phyloP scores from a whole-genome alignment of 2,797 vertebrate genomes.

The Chloroceryle inda region DNA sequence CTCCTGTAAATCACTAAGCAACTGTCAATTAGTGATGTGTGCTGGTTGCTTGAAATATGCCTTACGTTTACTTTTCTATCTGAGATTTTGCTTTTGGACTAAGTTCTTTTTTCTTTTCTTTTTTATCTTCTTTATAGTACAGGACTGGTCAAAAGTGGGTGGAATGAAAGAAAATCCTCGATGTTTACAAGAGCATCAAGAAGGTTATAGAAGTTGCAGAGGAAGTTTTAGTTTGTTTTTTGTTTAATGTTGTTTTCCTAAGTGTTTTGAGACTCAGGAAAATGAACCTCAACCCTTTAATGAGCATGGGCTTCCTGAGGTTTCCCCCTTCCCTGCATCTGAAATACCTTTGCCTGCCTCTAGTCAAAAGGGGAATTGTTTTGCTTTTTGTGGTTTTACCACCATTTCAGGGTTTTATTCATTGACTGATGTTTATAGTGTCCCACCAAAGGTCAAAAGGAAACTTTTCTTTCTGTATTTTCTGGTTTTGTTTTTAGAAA shows the following conservation, averaged over 20 bases:
- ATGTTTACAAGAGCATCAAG: conserved; percentile 5
- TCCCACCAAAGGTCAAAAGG: conserved; percentile 44
- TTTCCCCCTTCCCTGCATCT: conserved; percentile 38
- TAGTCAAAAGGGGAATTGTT: conserved; percentile 59
- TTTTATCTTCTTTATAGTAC: not conserved
- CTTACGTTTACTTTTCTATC: not conserved
- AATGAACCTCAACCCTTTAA: conserved; percentile 59
- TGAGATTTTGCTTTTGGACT: not conserved
- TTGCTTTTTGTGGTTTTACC: conserved; percentile 56
- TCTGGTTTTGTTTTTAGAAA: conserved; percentile 33
- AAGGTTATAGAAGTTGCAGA: conserved; percentile 19
- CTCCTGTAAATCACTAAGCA: conserved; percentile 18
- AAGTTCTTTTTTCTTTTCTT: not conserved
- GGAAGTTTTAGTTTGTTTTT: conserved; percentile 65
- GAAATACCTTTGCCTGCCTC: conserved; percentile 53
- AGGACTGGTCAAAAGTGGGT: not conserved
- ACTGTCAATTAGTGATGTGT: conserved; percentile 11
- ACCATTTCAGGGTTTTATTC: conserved; percentile 61
- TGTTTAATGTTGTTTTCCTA: conserved; percentile 66
- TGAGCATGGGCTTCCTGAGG: conserved; percentile 45
- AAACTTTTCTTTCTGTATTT: conserved; percentile 15
- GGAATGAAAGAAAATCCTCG: conserved; percentile 26
- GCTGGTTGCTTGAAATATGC: not conserved
- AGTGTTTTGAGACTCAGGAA: conserved; percentile 51
- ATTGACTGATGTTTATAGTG: conserved; percentile 44